These are phyloP conservation scores for Electrophaes corylata DNA, from an alignment of 2,888 invertebrate genomes.

Conservation along the genomic window DNA sequence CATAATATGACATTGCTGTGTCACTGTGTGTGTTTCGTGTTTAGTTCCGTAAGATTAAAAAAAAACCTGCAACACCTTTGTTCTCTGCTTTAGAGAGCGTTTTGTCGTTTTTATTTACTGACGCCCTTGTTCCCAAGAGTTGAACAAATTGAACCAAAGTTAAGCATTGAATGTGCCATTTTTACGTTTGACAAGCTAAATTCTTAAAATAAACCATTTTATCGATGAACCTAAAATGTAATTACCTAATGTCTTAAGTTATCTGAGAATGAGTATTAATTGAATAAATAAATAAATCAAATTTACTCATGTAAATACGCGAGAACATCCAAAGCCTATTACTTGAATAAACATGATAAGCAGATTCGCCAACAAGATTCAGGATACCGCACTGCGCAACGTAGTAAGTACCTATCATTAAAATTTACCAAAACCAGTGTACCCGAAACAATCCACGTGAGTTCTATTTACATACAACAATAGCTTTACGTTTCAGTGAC, in stretches of 20 bases:
- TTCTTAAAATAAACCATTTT: background rate
- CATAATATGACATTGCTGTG: no score
- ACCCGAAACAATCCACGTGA: constrained; percentile 62
- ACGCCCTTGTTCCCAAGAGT: background rate
- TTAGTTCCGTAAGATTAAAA: background rate
- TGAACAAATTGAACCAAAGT: background rate
- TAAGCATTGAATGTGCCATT: background rate
- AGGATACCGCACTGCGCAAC: constrained; percentile 66
- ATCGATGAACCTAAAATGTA: background rate
- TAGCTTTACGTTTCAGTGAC: constrained; percentile 53
- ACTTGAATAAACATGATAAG: constrained; percentile 30
- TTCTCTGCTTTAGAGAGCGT: background rate
- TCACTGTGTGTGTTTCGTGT: background rate
- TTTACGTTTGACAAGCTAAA: background rate
- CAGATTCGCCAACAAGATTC: constrained; percentile 43
- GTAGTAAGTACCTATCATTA: constrained; percentile 58
- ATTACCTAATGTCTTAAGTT: background rate
- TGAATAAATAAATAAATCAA: constrained; percentile 23
- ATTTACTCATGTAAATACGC: constrained; percentile 19
- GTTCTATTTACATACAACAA: constrained; percentile 58
- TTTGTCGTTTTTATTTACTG: background rate
- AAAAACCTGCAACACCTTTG: background rate
- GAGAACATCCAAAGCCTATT: constrained; percentile 36
- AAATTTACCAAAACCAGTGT: constrained; percentile 70
- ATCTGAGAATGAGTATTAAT: constrained; percentile 6